phyloP scores from a whole-genome alignment of 2,888 invertebrate species.

The Cordilura impudica region DNA sequence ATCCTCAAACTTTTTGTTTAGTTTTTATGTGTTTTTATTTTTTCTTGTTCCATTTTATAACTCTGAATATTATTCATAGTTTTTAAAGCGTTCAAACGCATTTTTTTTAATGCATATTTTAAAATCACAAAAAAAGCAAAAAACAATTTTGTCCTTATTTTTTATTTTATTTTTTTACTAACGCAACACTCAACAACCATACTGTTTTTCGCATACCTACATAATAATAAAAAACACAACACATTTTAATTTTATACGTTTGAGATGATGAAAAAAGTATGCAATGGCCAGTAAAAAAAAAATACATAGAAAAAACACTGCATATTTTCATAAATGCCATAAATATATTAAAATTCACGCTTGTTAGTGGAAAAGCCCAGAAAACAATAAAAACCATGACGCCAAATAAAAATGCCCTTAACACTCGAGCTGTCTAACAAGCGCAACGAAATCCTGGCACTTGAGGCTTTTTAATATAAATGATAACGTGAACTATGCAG shows the following conservation, averaged over 20 bases:
- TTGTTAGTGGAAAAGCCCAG: constrained; percentile 34
- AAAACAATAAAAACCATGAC: not conserved
- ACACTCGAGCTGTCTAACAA: constrained; percentile 47
- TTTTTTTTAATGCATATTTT: too few species aligned
- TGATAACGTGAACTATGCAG: not conserved
- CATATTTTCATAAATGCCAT: constrained; percentile 46
- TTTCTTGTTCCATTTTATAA: too few species aligned
- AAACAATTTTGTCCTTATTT: too few species aligned
- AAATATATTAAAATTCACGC: constrained; percentile 46
- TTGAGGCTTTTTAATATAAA: constrained; percentile 44
- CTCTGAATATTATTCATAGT: too few species aligned
- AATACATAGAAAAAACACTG: constrained; percentile 31
- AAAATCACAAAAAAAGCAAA: too few species aligned
- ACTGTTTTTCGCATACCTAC: too few species aligned
- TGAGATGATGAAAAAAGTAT: too few species aligned
- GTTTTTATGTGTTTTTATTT: too few species aligned
- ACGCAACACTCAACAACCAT: not conserved
- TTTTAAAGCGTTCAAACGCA: too few species aligned
- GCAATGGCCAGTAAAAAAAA: too few species aligned
- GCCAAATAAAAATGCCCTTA: constrained; percentile 25
- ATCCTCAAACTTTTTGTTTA: too few species aligned
- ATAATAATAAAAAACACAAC: too few species aligned
- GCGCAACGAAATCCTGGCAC: constrained; percentile 49
- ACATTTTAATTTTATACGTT: not conserved
- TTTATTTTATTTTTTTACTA: not conserved